Evolutionary conservation across 2,888 invertebrate genomes (phyloP), one percentile per base, ranked within the genome.

Genomic region (Xestia ashworthii): DNA sequence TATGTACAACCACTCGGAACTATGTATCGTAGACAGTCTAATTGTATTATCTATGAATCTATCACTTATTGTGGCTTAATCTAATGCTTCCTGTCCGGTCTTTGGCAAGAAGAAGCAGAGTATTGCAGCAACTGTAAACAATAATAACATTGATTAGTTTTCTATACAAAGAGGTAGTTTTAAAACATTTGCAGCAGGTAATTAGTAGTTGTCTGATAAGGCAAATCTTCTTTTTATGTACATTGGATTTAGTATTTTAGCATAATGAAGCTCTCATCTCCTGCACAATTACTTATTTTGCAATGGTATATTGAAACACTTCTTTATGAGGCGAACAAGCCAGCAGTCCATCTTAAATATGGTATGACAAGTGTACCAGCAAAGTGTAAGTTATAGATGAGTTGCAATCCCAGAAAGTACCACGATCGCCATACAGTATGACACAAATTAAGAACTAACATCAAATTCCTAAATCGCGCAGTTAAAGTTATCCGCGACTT

Each of bases 51-150:
- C 90, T 91, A 91, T 81, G 81, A 88, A 86, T 91, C 32, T 90
- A 90, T 88, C 90, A 90, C 89, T 90, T 2, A 32, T 32, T 83
- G 85, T 85, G 70, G 88, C 89, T 93, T 97, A 98, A 92, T 98
- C 98, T 93, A 98, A 94, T 62, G 98, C 98, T 90, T 98, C 98
- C 91, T 97, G 97, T 87, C 98, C 98, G 81, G 98, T 98, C 94
- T 97, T 98, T 90, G 98, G 98, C 92, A 98, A 96, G 93, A 98
- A 96, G 95, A 98, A 97, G 94, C 98, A 98, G 86, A 98, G 96
- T 83, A 98, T 93, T 82, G 98, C 98, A 95, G 98, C 98, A 90
- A 97, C 98, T 98, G 96, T 82, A 71, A 62, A 46, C 67, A 14
- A 74, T 46, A 76, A 72, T 41, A 62, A n/a, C 14, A 69, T 73